Evolutionary conservation across 2,113 vertebrate species (phyloP).

Genomic region (Nibea coibor): DNA sequence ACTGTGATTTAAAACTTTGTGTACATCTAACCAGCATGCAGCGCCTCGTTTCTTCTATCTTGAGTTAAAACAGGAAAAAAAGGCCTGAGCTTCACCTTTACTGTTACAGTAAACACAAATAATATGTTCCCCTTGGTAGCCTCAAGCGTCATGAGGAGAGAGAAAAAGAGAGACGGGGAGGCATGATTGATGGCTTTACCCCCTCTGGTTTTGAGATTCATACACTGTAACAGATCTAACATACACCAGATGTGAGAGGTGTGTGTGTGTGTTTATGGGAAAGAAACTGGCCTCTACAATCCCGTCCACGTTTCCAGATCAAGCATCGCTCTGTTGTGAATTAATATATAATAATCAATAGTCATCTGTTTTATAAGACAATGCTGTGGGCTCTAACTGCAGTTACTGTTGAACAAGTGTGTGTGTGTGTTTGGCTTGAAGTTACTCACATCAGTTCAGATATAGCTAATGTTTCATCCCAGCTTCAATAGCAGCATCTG

Average conservation of each 20-base stretch:
- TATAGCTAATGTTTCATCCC: background rate
- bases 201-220: conserved; percentile 61
- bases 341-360: background rate
- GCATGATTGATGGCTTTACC: conserved; percentile 70
- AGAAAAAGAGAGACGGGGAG: conserved; percentile 13
- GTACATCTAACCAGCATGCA: conserved; percentile 23
- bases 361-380: background rate
- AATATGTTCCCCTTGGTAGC: conserved; percentile 35
- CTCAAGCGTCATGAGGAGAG: conserved; percentile 12
- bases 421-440: background rate
- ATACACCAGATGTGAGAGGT: conserved; percentile 69
- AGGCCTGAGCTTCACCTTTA: conserved; percentile 16
- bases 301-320: background rate
- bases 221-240: conserved; percentile 68
- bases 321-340: background rate
- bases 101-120: conserved; percentile 58
- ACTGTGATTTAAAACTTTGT: conserved; percentile 30
- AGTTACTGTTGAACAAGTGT: background rate
- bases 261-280: conserved; percentile 26
- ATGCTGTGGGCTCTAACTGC: background rate
- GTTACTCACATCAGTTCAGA: background rate
- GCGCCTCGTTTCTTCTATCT: conserved; percentile 23
- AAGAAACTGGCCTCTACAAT: background rate
- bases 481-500: background rate
- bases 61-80: conserved; percentile 32